Base-by-base conservation (phyloP, 1,140 invertebrate genomes). In the Nasonia giraulti region DNA sequence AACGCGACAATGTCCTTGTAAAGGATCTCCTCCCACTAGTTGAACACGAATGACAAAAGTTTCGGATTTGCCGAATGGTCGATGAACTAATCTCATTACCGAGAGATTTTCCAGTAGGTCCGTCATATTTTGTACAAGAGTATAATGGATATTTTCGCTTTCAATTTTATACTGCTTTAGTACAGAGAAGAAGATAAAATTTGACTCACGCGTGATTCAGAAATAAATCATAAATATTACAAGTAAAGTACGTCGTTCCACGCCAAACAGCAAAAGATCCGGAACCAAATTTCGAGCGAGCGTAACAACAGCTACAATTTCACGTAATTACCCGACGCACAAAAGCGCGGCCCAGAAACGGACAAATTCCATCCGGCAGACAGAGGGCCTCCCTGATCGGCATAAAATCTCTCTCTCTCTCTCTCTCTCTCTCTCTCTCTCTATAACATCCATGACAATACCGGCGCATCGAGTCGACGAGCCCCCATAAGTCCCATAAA, bases 401-500 rank as follows among this genome's bases (percentile, higher is more conserved):
- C 73, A 69, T 20, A 83, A 83, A 77, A 83, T 83, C 27, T 83
- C 10, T 75, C 71, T 37, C 23, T n/a, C 37, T 23, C 23, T 23
- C 23, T 23, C n/a, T n/a, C n/a, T n/a, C n/a, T n/a, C n/a, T 83
- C 27, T 83, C 10, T 75, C 71, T 37, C 23, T n/a, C 37, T 23
- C 23, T 23, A 0, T 23, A 23, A 2, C 2, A 2, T 31, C 31
- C 12, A 50, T 66, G 31, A 80, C 33, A 80, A 79, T 80, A 2
- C 17, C 12, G 27, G 2, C 7, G 17, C 23, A 2, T 4, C 0
- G 1, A 7, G 37, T 20, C 77, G 10, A 4, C 10, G 50, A 76
- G 75, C 66, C 76, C 66, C 68, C 76, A 83, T 23, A 71, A 74
- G 47, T 74, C 55, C 27, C 82, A 83, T 77, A 77, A 77, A 83